These are phyloP conservation scores for Hesperia comma DNA, from an alignment of 2,888 invertebrate species.

Conservation along the genomic window DNA sequence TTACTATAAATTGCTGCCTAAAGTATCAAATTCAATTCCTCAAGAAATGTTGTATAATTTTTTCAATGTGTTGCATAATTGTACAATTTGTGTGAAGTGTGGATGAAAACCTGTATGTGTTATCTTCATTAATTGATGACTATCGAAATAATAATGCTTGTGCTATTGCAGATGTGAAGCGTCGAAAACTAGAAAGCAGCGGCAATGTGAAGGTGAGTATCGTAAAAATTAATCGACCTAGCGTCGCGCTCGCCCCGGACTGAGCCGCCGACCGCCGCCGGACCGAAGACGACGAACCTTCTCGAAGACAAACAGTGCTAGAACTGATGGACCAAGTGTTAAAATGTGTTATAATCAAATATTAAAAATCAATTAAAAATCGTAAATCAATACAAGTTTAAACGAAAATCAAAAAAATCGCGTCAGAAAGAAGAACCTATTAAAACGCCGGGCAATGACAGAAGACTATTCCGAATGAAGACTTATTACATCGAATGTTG, in stretches of 20 bases:
- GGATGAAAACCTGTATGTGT: too few species aligned
- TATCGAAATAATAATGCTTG: not conserved
- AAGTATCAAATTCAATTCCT: too few species aligned
- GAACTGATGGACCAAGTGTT: conserved; percentile 31
- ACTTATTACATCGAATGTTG: not conserved
- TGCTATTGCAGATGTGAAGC: conserved; percentile 87
- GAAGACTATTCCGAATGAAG: not conserved
- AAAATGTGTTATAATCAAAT: conserved; percentile 18
- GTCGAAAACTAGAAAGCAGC: conserved; percentile 92
- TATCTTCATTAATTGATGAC: too few species aligned
- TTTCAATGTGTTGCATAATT: too few species aligned
- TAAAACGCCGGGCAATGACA: not conserved
- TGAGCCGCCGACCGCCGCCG: conserved; percentile 57
- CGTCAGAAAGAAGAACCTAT: not conserved
- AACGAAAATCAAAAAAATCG: not conserved
- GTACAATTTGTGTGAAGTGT: too few species aligned
- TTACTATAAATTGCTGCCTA: too few species aligned
- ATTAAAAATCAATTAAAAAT: conserved; percentile 27
- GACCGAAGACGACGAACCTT: not conserved
- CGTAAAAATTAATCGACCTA: conserved; percentile 73
- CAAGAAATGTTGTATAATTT: too few species aligned
- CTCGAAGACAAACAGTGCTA: conserved; percentile 29
- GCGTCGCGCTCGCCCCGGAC: conserved; percentile 76
- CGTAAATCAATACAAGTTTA: conserved; percentile 7
- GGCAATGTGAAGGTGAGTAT: conserved; percentile 93